phyloP scores from a whole-genome alignment of 2,113 vertebrate genomes.

The Urocitellus parryii region DNA sequence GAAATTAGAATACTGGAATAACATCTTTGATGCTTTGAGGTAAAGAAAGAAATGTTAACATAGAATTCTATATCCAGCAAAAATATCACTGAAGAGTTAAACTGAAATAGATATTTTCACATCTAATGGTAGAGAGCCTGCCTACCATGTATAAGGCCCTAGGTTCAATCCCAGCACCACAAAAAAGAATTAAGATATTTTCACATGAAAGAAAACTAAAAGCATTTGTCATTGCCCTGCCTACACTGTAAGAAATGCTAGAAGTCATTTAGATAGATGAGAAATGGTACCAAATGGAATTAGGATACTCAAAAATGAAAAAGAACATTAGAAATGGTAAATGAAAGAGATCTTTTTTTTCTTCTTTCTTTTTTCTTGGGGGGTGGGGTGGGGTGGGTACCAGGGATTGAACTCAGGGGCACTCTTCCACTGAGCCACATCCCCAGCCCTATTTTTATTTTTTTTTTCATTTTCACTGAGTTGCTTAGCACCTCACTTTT shows the following conservation, averaged over 20 bases:
- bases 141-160: too few relatives aligned
- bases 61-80: slow-evolving; percentile 16
- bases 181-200: slow-evolving; percentile 8
- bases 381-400: too few relatives aligned
- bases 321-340: slow-evolving; percentile 7
- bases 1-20: not conserved
- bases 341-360: not conserved
- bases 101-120: not conserved
- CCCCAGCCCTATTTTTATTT: too few relatives aligned
- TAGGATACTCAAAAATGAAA: slow-evolving; percentile 23
- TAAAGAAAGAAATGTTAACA: not conserved
- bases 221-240: not conserved
- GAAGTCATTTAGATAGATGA: slow-evolving; percentile 33
- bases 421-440: too few relatives aligned
- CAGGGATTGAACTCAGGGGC: too few relatives aligned
- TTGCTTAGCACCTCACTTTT: too few relatives aligned
- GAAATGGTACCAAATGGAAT: not conserved
- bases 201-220: slow-evolving; percentile 47
- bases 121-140: too few relatives aligned
- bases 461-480: too few relatives aligned
- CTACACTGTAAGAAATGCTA: slow-evolving; percentile 26
- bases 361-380: too few relatives aligned
- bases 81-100: slow-evolving; percentile 32
- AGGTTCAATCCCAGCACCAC: too few relatives aligned
- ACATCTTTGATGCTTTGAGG: not conserved